Conservation (phyloP, 1,140 invertebrate genomes). For the Cherax quadricarinatus region DNA sequence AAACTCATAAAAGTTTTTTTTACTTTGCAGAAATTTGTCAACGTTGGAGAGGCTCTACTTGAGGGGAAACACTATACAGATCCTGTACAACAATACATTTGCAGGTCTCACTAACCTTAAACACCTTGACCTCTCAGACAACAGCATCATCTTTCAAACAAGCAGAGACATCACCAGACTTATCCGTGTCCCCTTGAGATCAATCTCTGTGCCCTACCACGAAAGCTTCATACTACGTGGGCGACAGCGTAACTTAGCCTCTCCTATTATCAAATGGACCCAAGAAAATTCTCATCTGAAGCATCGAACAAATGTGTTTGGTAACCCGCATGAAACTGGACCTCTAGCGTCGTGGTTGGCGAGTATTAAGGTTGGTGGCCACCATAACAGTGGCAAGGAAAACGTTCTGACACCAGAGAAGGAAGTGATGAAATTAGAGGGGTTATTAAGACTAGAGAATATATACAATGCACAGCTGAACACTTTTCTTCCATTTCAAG, state of each 20-base stretch:
- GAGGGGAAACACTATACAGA: constrained; percentile 9
- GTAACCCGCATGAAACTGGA: not conserved
- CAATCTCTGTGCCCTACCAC: not conserved
- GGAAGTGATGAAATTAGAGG: not conserved
- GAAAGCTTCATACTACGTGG: not conserved
- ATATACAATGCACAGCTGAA: not conserved
- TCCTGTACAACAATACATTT: constrained; percentile 49
- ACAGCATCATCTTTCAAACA: constrained; percentile 32
- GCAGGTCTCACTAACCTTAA: constrained; percentile 31
- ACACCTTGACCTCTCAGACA: constrained; percentile 38
- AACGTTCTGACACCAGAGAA: not conserved
- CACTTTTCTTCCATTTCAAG: not conserved
- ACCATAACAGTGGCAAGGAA: not conserved
- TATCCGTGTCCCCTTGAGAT: not conserved
- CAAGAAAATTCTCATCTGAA: not conserved
- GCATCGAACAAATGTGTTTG: not conserved
- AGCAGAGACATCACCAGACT: not conserved
- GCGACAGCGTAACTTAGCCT: not conserved
- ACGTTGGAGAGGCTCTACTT: constrained; percentile 42
- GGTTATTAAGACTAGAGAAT: not conserved
- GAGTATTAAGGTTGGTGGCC: not conserved
- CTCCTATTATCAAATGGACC: not conserved
- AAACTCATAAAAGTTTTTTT: no score
- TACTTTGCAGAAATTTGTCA: constrained; percentile 40
- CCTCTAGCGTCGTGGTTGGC: not conserved